Evolutionary conservation across 2,113 vertebrate species (phyloP).

Genomic region (Tragelaphus imberbis): DNA sequence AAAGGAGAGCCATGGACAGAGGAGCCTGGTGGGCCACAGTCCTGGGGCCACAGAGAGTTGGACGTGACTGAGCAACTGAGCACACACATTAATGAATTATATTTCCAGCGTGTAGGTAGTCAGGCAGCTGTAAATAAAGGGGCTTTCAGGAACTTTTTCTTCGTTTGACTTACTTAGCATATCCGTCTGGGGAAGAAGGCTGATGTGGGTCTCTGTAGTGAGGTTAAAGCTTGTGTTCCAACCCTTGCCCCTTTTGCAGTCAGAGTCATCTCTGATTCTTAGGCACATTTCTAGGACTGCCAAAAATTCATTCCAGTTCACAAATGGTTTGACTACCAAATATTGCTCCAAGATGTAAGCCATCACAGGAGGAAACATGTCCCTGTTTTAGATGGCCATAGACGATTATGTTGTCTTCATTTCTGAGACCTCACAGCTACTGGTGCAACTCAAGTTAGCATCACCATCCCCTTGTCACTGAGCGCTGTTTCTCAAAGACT

Average conservation of each 20-base stretch:
- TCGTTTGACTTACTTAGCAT: background rate
- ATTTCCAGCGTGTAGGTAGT: background rate
- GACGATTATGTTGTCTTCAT: background rate
- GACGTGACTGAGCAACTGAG: background rate
- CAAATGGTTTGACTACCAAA: background rate
- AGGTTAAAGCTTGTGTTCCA: background rate
- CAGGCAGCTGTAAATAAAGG: background rate
- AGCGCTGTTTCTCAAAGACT: background rate
- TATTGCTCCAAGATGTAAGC: background rate
- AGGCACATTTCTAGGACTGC: background rate
- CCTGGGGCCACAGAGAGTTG: background rate
- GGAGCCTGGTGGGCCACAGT: background rate
- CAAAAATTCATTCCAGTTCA: background rate
- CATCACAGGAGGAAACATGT: background rate
- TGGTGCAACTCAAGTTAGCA: fast-evolving
- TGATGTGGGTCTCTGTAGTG: background rate
- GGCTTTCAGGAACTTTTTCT: background rate
- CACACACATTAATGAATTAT: background rate
- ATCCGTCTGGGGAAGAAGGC: background rate
- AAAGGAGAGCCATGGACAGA: background rate
- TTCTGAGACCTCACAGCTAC: background rate
- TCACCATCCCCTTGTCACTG: background rate
- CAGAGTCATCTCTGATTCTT: background rate
- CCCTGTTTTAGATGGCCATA: background rate
- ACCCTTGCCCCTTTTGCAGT: background rate